Conservation (phyloP, 2,113 vertebrate species). For the Sakesphorus luctuosus region DNA sequence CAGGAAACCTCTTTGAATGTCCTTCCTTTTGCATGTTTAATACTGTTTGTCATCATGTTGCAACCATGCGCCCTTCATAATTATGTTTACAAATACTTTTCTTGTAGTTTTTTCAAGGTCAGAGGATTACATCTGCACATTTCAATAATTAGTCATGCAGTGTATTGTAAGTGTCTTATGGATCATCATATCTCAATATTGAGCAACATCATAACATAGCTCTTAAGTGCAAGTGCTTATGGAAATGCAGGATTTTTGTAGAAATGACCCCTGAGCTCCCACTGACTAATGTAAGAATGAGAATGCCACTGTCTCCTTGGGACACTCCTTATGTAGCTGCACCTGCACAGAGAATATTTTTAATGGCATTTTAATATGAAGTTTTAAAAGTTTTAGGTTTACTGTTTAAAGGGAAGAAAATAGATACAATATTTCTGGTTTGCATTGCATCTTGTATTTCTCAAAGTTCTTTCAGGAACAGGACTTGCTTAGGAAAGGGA, state of each 20-base stretch:
- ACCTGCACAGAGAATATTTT: not conserved
- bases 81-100: not conserved
- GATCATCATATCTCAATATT: not conserved
- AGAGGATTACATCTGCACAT: not conserved
- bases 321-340: not conserved
- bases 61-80: not conserved
- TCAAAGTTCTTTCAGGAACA: not conserved
- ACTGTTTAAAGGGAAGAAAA: not conserved
- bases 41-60: not conserved
- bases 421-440: not conserved
- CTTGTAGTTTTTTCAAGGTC: not conserved
- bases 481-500: not conserved
- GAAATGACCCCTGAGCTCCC: not conserved
- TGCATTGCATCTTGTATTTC: not conserved
- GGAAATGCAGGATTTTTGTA: not conserved
- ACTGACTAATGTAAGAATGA: accelerated
- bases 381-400: not conserved
- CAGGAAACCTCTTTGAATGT: not conserved
- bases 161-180: not conserved
- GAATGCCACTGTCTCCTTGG: not conserved
- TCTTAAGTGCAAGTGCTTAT: not conserved
- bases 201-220: not conserved
- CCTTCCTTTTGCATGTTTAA: not conserved
- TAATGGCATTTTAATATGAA: not conserved
- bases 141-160: not conserved